Evolutionary conservation across 2,113 vertebrate genomes (phyloP).

Genomic region (Ranitomeya imitator): DNA sequence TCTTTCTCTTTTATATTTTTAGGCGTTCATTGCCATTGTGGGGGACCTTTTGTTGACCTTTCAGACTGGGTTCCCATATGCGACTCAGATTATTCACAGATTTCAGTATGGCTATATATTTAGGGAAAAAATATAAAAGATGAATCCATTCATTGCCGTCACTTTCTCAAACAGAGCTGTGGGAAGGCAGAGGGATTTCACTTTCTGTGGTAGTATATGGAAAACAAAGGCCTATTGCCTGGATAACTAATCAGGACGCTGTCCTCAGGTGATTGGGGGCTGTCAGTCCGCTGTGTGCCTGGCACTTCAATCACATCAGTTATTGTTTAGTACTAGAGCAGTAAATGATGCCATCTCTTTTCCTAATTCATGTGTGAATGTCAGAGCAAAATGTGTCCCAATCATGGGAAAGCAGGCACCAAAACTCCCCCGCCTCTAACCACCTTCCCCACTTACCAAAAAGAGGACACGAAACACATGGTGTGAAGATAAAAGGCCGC

Average conservation of each 20-base stretch:
- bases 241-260: slow-evolving; percentile 55
- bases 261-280: too few species aligned
- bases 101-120: neutral
- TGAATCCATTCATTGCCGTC: slow-evolving; percentile 1
- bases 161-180: neutral
- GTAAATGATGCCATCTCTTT: slow-evolving; percentile 61
- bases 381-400: slow-evolving; percentile 54
- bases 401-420: too few species aligned
- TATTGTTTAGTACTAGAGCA: slow-evolving; percentile 62
- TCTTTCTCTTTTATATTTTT: too few species aligned
- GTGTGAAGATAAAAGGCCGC: too few species aligned
- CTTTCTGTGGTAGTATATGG: neutral
- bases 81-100: neutral
- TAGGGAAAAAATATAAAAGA: neutral
- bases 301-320: slow-evolving; percentile 59
- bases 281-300: neutral
- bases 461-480: too few species aligned
- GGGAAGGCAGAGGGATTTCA: neutral
- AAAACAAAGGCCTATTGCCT: slow-evolving; percentile 52
- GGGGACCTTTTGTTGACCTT: too few species aligned
- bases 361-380: slow-evolving; percentile 61
- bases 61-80: too few species aligned
- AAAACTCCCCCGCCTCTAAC: too few species aligned
- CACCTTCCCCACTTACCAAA: too few species aligned
- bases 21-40: too few species aligned